Percentiles rank a stretch among this genome's conserved stretches.
Conservation (phyloP, 2,888 invertebrate species). For the Agrochola lychnidis region DNA sequence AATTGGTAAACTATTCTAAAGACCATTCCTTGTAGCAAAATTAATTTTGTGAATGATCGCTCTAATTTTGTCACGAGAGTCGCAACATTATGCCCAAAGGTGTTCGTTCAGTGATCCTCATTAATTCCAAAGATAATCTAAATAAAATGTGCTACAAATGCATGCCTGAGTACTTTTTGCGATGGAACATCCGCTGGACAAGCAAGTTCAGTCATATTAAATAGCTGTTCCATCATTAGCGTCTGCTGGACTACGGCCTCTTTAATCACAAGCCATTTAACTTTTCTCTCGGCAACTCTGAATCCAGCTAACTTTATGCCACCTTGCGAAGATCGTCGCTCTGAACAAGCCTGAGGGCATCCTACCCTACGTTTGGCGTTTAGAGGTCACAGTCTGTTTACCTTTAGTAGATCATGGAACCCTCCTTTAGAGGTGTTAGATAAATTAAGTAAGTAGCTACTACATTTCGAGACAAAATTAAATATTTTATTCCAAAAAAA, state of each 20-base stretch:
- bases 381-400: background rate
- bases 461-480: background rate
- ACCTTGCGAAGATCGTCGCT: background rate
- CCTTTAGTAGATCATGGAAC: background rate
- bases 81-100: background rate
- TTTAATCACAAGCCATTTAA: background rate
- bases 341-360: background rate
- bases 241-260: no score
- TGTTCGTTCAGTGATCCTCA: background rate
- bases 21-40: background rate
- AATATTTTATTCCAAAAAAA: background rate
- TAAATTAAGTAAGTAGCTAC: background rate
- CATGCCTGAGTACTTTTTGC: background rate
- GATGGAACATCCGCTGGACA: background rate
- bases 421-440: background rate
- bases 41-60: background rate
- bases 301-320: background rate
- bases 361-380: background rate
- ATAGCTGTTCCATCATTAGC: background rate
- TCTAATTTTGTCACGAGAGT: no score
- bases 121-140: background rate
- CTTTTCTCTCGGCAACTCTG: background rate
- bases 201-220: background rate
- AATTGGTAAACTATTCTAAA: background rate
- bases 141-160: background rate